phyloP scores from a whole-genome alignment of 1,140 invertebrate genomes.

The Drosophila auraria region DNA sequence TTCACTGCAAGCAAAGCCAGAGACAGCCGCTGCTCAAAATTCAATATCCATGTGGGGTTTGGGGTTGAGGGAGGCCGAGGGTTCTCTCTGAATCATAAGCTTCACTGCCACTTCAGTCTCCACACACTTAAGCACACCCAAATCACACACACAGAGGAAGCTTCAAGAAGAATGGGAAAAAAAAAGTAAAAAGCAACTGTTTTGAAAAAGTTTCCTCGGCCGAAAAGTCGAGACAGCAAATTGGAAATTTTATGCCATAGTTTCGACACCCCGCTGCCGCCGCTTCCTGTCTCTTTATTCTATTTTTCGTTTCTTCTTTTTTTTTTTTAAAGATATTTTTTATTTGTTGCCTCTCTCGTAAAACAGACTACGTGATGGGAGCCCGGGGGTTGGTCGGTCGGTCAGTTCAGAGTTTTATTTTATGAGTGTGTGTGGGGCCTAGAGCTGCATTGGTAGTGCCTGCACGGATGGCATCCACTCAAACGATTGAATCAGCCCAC shows the following conservation, averaged over 20 bases:
- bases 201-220: slow-evolving; percentile 62
- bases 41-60: slow-evolving; percentile 40
- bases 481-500: not conserved
- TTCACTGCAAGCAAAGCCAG: not conserved
- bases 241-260: slow-evolving; percentile 80
- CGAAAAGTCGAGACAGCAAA: slow-evolving; percentile 76
- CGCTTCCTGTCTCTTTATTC: not conserved
- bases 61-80: slow-evolving; percentile 12
- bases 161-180: not conserved
- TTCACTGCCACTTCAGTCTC: slow-evolving; percentile 34
- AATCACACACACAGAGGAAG: slow-evolving; percentile 8
- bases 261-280: slow-evolving; percentile 44
- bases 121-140: slow-evolving; percentile 19
- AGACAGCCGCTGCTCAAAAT: slow-evolving; percentile 27
- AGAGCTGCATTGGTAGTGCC: slow-evolving; percentile 4
- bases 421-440: slow-evolving; percentile 8
- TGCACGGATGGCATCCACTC: slow-evolving; percentile 19
- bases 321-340: slow-evolving; percentile 16
- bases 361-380: slow-evolving; percentile 45
- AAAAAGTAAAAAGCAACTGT: slow-evolving; percentile 19
- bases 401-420: slow-evolving; percentile 23
- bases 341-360: slow-evolving; percentile 37
- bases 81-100: slow-evolving; percentile 44
- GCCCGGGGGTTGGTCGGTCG: not conserved
- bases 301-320: not conserved